Percentiles rank a stretch among this genome's conserved stretches.
phyloP scores from a whole-genome alignment of 2,888 invertebrate genomes.

The Therioaphis trifolii region DNA sequence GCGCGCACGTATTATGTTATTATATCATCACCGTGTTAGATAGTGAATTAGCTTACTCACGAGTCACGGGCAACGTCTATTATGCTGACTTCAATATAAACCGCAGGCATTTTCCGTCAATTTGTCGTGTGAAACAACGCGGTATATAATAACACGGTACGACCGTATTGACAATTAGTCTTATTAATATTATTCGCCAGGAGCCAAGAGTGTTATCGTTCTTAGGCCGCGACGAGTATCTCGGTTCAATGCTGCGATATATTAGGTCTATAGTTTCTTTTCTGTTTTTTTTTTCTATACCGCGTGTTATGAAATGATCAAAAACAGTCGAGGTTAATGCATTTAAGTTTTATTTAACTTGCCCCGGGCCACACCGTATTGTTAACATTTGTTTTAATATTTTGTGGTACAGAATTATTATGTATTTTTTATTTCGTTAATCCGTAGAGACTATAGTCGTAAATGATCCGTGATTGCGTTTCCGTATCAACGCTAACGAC shows the following conservation, averaged over 20 bases:
- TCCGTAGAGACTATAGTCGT: background rate
- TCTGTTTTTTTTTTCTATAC: background rate
- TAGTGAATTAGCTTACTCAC: conserved; percentile 8
- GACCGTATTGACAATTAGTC: conserved; percentile 43
- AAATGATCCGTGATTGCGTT: background rate
- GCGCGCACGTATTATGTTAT: too few relatives aligned
- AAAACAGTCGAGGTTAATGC: conserved; percentile 3
- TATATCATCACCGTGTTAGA: background rate
- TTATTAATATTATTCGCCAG: conserved; percentile 40
- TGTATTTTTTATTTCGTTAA: conserved; percentile 28
- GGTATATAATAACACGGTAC: background rate
- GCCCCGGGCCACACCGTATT: background rate
- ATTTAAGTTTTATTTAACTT: conserved; percentile 24
- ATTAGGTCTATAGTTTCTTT: conserved; percentile 37
- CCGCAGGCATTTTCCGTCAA: conserved; percentile 38
- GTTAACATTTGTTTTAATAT: background rate
- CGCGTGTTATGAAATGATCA: background rate
- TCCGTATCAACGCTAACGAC: background rate
- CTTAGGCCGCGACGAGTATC: background rate
- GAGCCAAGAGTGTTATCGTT: conserved; percentile 14
- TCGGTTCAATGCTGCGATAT: conserved; percentile 12
- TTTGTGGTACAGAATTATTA: background rate
- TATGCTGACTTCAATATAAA: conserved; percentile 33
- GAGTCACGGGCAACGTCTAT: conserved; percentile 24
- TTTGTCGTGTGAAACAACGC: conserved; percentile 10